Percentiles rank a stretch among this genome's conserved stretches.
Evolutionary conservation across 2,797 vertebrate species (phyloP).

Genomic region (Pogoniulus pusillus): DNA sequence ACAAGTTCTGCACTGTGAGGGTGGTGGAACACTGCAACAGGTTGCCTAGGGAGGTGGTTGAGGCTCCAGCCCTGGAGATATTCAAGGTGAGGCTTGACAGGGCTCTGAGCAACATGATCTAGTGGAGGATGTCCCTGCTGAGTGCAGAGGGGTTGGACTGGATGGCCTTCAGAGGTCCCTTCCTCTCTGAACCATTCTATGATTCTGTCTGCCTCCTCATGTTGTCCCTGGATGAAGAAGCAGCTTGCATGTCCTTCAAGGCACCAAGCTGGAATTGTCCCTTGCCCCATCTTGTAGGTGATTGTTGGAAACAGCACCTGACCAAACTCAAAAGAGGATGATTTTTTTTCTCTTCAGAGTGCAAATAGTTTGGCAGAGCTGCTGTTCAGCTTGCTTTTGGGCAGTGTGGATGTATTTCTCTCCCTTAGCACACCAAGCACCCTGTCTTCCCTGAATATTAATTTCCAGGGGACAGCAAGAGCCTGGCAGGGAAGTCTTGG

Average conservation of each 20-base stretch:
- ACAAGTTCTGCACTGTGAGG: no score
- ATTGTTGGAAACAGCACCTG: neutral
- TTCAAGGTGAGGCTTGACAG: no score
- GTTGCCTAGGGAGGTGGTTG: no score
- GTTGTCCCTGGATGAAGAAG: neutral
- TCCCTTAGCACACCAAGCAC: rapidly evolving
- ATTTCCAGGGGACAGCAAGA: neutral
- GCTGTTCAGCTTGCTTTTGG: neutral
- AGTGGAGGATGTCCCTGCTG: no score
- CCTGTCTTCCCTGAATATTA: neutral
- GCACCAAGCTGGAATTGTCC: neutral
- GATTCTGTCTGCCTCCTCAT: neutral
- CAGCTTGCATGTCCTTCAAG: neutral
- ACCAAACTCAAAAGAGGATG: neutral
- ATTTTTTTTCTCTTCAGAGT: neutral
- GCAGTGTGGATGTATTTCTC: rapidly evolving
- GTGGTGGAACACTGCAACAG: no score
- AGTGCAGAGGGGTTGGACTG: no score
- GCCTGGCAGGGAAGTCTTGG: neutral
- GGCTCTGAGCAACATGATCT: no score
- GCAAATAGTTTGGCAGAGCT: neutral
- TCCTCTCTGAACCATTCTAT: no score
- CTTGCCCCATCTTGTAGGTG: neutral
- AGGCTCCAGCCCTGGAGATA: no score
- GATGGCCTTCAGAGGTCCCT: no score